Percentiles rank a stretch among this genome's conserved stretches.
Evolutionary conservation across 2,797 vertebrate genomes (phyloP).

Genomic region (Discoglossus pictus): DNA sequence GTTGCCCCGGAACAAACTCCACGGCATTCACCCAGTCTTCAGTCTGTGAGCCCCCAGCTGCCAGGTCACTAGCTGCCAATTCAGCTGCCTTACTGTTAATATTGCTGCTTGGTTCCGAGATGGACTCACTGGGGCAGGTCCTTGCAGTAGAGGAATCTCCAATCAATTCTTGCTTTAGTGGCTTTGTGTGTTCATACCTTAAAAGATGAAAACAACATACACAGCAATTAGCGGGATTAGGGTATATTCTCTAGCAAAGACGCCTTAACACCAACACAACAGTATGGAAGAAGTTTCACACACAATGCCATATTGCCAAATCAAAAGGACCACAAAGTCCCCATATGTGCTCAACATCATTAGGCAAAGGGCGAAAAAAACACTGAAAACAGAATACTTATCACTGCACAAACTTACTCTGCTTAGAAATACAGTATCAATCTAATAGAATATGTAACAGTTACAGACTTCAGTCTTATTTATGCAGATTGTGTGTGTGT

Average conservation of each 20-base stretch:
- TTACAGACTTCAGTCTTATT: too few relatives aligned
- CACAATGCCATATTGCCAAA: too few relatives aligned
- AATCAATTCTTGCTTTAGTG: constrained; percentile 76
- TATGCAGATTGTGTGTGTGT: too few relatives aligned
- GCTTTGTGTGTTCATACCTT: constrained; percentile 93
- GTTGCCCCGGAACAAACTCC: constrained; percentile 96
- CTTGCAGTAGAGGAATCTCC: constrained; percentile 68
- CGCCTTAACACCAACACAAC: too few relatives aligned
- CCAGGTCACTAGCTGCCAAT: constrained; percentile 63
- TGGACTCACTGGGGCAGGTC: constrained; percentile 67
- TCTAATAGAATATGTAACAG: too few relatives aligned
- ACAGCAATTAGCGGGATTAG: background rate
- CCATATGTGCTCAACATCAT: too few relatives aligned
- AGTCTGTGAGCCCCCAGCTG: constrained; percentile 68
- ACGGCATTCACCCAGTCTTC: constrained; percentile 96
- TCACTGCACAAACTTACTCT: too few relatives aligned
- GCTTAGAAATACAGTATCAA: too few relatives aligned
- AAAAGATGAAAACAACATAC: background rate
- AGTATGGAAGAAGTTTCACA: too few relatives aligned
- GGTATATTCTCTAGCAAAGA: background rate
- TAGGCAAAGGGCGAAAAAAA: too few relatives aligned
- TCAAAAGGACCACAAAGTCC: too few relatives aligned
- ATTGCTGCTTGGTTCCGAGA: constrained; percentile 70
- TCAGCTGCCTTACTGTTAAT: constrained; percentile 67
- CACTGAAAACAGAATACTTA: too few relatives aligned